Evolutionary conservation across 2,888 invertebrate genomes (phyloP).

Genomic region (Pheosia tremula): DNA sequence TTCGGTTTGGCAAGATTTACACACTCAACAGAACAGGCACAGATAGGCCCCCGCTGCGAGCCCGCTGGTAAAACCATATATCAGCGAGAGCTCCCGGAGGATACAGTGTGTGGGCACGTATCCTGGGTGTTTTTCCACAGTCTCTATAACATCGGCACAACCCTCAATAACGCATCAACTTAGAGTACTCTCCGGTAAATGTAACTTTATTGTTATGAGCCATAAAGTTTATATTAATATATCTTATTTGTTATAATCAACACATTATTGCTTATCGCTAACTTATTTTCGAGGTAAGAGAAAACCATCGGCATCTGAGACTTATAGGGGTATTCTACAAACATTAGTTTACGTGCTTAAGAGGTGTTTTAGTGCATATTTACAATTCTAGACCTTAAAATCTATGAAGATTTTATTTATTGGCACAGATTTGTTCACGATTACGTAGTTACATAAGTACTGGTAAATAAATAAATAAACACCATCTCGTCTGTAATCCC

Average conservation of each 20-base stretch:
- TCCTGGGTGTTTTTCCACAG: constrained; percentile 44
- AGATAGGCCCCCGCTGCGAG: constrained; percentile 15
- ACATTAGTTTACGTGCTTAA: constrained; percentile 6
- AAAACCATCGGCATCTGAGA: constrained; percentile 32
- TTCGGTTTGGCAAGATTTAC: constrained; percentile 36
- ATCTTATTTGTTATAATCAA: not conserved
- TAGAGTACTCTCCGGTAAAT: not conserved
- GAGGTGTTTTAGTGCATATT: constrained; percentile 7
- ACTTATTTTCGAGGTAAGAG: constrained; percentile 33
- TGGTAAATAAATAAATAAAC: not conserved
- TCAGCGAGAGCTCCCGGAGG: constrained; percentile 41
- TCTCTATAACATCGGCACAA: constrained; percentile 19
- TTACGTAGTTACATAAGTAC: not conserved
- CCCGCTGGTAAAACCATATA: constrained; percentile 40
- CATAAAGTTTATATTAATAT: not conserved
- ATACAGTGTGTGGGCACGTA: constrained; percentile 49
- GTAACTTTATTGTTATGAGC: not conserved
- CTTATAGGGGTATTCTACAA: constrained; percentile 10
- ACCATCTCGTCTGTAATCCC: not conserved
- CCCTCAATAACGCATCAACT: not conserved
- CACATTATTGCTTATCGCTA: not conserved
- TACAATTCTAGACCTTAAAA: not conserved
- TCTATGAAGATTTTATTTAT: not conserved
- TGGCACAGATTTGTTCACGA: not conserved
- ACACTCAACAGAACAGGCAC: constrained; percentile 32